Evolutionary conservation across 1,140 invertebrate species (phyloP).

Genomic region (Whitmania pigra): DNA sequence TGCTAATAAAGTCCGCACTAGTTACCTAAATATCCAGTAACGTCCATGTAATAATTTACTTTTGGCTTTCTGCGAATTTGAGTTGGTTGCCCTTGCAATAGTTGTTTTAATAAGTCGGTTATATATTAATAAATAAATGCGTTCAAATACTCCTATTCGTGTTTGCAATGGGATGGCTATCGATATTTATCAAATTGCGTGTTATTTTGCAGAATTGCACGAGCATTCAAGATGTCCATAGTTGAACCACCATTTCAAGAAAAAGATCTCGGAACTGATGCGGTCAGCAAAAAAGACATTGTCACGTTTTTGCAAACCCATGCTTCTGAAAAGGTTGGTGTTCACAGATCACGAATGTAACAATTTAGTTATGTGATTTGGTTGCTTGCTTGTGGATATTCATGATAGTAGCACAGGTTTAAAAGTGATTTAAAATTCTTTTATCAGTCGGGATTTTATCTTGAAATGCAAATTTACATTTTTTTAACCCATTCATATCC

Average conservation of each 20-base stretch:
- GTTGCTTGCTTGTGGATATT: not conserved
- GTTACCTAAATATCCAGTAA: too few relatives aligned
- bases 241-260: constrained; percentile 18
- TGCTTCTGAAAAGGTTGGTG: constrained; percentile 20
- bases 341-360: not conserved
- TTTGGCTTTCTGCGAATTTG: not conserved
- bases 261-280: constrained; percentile 20
- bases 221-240: constrained; percentile 9
- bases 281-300: constrained; percentile 25
- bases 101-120: not conserved
- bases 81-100: not conserved
- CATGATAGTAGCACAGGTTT: not conserved
- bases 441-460: not conserved
- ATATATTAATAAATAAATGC: not conserved
- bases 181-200: not conserved
- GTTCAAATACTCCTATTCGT: not conserved
- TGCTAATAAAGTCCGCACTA: too few relatives aligned
- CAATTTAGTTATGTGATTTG: constrained; percentile 1
- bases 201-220: not conserved
- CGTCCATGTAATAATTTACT: not conserved
- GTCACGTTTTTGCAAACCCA: constrained; percentile 21
- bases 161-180: not conserved
- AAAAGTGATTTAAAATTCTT: not conserved
- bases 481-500: not conserved
- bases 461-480: not conserved